Evolutionary conservation across 2,888 invertebrate genomes (phyloP).

Genomic region (Nephrotoma guestfalica): DNA sequence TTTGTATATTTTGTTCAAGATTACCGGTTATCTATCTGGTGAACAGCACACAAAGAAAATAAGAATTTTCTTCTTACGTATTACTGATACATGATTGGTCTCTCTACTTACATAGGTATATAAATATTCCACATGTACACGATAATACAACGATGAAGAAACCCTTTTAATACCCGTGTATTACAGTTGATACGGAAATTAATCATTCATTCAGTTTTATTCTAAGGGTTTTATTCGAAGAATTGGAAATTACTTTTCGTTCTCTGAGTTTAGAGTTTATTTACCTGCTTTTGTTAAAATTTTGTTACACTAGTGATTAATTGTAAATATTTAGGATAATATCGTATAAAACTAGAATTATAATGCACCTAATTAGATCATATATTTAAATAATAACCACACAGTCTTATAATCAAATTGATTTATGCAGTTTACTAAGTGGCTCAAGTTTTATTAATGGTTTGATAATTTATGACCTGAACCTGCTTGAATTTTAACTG

Average conservation of each 20-base stretch:
- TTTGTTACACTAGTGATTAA: not conserved
- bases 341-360: not conserved
- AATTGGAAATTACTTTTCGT: not conserved
- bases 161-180: not conserved
- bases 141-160: not conserved
- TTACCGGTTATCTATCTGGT: not conserved
- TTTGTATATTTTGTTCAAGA: not conserved
- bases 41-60: not conserved
- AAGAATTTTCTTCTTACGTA: not conserved
- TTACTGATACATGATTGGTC: not conserved
- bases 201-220: not conserved
- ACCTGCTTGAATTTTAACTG: not conserved
- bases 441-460: not conserved
- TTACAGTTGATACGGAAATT: not conserved
- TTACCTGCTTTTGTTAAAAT: not conserved
- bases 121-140: not conserved
- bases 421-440: not conserved
- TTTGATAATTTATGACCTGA: not conserved
- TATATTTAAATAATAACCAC: not conserved
- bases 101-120: not conserved
- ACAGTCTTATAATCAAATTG: not conserved
- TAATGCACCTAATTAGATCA: not conserved
- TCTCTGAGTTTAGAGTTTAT: not conserved
- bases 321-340: not conserved
- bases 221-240: not conserved